These are phyloP conservation scores for Bostrychus sinensis DNA, from an alignment of 2,113 vertebrate genomes.

Conservation along the genomic window DNA sequence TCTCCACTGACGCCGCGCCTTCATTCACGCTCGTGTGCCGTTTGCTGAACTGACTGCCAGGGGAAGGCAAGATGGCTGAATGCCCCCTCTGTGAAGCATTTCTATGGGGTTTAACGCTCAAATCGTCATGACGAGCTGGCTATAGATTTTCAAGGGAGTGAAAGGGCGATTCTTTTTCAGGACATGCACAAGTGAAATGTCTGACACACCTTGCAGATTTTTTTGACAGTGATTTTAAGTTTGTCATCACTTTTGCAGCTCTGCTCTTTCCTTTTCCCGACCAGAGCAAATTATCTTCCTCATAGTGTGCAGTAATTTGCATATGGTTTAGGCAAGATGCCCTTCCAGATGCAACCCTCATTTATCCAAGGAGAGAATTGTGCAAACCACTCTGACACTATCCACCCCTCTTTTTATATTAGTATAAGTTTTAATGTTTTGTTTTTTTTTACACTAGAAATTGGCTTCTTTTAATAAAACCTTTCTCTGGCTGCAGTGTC, in stretches of 20 bases:
- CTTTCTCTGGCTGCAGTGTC: slow-evolving; percentile 16
- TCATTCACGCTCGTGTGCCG: slow-evolving; percentile 51
- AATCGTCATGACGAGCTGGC: slow-evolving; percentile 41
- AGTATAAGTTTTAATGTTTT: neutral
- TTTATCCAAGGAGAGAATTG: too few relatives aligned
- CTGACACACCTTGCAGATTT: slow-evolving; percentile 12
- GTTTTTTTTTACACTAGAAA: slow-evolving; percentile 15
- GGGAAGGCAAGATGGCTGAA: slow-evolving; percentile 51
- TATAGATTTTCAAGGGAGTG: slow-evolving; percentile 2
- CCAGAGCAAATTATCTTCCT: too few relatives aligned
- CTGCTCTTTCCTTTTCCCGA: neutral
- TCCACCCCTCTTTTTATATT: neutral
- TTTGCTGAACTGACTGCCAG: slow-evolving; percentile 42
- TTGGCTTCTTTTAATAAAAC: slow-evolving; percentile 40
- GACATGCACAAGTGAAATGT: slow-evolving; percentile 1
- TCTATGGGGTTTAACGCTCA: slow-evolving; percentile 37
- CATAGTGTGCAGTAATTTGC: too few relatives aligned
- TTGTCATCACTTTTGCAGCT: neutral
- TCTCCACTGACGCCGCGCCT: slow-evolving; percentile 40
- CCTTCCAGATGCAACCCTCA: too few relatives aligned
- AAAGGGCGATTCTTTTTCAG: neutral
- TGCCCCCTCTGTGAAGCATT: slow-evolving; percentile 51
- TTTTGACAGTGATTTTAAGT: neutral
- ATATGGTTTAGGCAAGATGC: too few relatives aligned
- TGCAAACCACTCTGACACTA: neutral